These are phyloP conservation scores for Brachionus paranguensis DNA, from an alignment of 1,140 invertebrate species.

Conservation along the genomic window DNA sequence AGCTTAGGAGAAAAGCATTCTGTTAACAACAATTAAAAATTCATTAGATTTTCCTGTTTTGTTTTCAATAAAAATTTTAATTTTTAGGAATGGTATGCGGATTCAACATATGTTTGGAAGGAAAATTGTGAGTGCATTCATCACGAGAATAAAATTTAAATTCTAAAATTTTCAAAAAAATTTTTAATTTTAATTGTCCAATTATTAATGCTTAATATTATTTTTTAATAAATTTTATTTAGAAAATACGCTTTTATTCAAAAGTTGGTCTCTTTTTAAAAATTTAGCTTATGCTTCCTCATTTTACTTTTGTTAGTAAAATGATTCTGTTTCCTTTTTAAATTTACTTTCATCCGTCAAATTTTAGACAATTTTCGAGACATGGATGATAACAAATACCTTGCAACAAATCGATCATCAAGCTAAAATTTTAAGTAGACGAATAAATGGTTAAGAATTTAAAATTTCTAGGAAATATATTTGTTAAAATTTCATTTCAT, in stretches of 20 bases:
- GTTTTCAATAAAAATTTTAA: not conserved
- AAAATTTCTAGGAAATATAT: not conserved
- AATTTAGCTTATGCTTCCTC: not conserved
- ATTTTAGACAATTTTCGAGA: not conserved
- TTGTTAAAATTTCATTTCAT: not conserved
- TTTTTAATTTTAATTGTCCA: not conserved
- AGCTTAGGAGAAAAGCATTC: too few relatives aligned
- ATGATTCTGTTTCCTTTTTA: not conserved
- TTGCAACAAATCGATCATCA: not conserved
- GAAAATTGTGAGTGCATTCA: conserved; percentile 37
- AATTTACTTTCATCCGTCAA: not conserved
- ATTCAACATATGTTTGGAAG: conserved; percentile 20
- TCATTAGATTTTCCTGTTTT: too few relatives aligned
- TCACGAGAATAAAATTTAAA: not conserved
- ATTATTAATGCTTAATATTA: not conserved
- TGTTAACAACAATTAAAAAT: too few relatives aligned
- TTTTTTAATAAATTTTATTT: not conserved
- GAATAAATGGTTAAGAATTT: not conserved
- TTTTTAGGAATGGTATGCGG: conserved; percentile 31
- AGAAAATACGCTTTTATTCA: too few relatives aligned
- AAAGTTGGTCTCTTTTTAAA: not conserved
- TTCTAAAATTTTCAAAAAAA: not conserved
- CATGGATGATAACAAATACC: not conserved
- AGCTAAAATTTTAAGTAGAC: not conserved
- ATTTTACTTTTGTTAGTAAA: not conserved